Conservation (phyloP, 1,140 invertebrate species). For the Ceratosolen solmsi region DNA sequence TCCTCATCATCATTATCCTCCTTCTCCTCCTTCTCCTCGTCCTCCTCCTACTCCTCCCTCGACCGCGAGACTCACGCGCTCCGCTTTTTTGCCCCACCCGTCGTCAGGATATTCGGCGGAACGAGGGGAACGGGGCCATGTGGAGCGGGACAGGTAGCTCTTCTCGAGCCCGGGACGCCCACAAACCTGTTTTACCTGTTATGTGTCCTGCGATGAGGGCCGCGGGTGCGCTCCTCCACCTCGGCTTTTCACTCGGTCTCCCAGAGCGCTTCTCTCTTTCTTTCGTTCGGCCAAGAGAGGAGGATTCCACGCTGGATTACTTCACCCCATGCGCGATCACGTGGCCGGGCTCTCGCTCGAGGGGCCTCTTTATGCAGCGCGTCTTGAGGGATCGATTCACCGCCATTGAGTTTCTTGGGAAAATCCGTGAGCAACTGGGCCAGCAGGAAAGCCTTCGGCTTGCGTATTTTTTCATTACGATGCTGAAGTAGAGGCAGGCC, state of each 20-base stretch:
- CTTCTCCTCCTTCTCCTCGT: constrained; percentile 46
- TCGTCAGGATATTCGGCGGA: constrained; percentile 55
- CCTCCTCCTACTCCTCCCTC: constrained; percentile 47
- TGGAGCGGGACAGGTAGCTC: constrained; percentile 68
- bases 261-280: constrained; percentile 11
- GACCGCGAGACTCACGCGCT: neutral
- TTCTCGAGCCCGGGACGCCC: constrained; percentile 61
- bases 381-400: constrained; percentile 42
- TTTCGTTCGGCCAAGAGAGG: neutral
- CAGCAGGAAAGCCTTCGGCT: neutral
- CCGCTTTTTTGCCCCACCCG: too few species aligned
- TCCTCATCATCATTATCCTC: constrained; percentile 31
- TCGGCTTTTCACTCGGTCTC: constrained; percentile 11
- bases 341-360: neutral
- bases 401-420: constrained; percentile 44
- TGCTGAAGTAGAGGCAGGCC: too few species aligned
- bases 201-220: constrained; percentile 56
- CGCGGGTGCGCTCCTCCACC: neutral
- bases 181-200: constrained; percentile 73
- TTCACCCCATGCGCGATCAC: constrained; percentile 31
- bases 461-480: neutral
- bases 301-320: constrained; percentile 35
- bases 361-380: constrained; percentile 24
- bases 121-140: constrained; percentile 34
- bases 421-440: constrained; percentile 22